Conservation (phyloP, 2,113 vertebrate genomes). For the Neogale vison region DNA sequence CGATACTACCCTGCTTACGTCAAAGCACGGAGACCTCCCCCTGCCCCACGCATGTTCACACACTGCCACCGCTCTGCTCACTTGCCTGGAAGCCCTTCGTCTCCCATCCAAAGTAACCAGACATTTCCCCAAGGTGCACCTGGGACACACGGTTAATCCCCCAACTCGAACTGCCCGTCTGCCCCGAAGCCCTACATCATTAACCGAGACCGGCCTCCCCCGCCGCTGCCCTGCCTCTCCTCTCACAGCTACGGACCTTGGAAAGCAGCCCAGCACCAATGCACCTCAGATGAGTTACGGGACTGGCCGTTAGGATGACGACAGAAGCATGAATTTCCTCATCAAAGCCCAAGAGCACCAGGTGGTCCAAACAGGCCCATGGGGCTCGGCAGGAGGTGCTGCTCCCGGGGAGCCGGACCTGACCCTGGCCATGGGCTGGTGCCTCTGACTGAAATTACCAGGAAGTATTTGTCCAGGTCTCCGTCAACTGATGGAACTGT, state of each 20-base stretch:
- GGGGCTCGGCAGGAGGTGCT: background rate
- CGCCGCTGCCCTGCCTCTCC: background rate
- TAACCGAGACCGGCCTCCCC: background rate
- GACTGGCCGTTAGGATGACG: constrained; percentile 61
- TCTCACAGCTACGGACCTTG: constrained; percentile 36
- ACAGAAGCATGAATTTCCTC: constrained; percentile 74
- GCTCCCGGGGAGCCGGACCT: constrained; percentile 69
- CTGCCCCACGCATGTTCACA: accelerated
- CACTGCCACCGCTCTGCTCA: accelerated
- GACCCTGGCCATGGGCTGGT: constrained; percentile 71
- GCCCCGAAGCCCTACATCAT: constrained; percentile 55
- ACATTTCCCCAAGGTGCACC: background rate
- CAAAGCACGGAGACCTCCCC: background rate
- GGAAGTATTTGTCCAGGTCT: constrained; percentile 79
- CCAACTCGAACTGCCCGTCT: background rate
- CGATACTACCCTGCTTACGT: accelerated
- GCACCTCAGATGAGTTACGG: constrained; percentile 63
- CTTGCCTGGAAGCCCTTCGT: background rate
- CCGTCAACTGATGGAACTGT: constrained; percentile 67
- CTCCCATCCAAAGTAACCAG: background rate
- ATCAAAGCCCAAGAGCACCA: constrained; percentile 59
- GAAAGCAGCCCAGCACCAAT: constrained; percentile 58
- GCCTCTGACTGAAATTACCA: constrained; percentile 71
- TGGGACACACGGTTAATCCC: background rate
- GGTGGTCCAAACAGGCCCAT: constrained; percentile 57